A percentile compares a stretch with the other conserved stretches of the same genome.
Evolutionary conservation across 2,113 vertebrate genomes (phyloP).

Genomic region (Spheniscus mendiculus): DNA sequence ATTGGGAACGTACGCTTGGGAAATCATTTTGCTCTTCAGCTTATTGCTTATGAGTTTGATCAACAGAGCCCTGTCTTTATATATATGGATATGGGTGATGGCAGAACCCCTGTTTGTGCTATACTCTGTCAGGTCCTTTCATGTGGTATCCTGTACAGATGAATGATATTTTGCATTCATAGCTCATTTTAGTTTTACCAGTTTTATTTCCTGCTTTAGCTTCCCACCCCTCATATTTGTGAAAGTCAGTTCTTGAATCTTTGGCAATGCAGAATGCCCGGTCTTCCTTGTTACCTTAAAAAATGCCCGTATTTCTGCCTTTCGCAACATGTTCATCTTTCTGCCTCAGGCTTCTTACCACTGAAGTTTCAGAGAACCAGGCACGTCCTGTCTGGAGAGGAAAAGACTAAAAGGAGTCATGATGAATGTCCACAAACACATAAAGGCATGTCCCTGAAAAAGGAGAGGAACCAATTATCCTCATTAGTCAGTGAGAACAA

Average conservation of each 20-base stretch:
- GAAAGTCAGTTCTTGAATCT: background rate
- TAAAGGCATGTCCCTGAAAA: slow-evolving; percentile 50
- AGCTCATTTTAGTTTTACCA: background rate
- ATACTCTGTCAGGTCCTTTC: background rate
- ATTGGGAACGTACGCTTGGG: background rate
- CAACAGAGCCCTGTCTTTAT: background rate
- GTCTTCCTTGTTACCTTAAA: background rate
- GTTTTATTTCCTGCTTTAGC: background rate
- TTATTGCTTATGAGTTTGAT: background rate
- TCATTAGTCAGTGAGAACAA: slow-evolving; percentile 42
- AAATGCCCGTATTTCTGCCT: background rate
- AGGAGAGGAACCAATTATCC: slow-evolving; percentile 62
- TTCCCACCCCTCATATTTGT: background rate
- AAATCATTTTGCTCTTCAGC: background rate
- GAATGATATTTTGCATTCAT: background rate
- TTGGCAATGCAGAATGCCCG: background rate
- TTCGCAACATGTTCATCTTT: background rate
- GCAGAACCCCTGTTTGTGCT: background rate
- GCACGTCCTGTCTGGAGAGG: slow-evolving; percentile 52
- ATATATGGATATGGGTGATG: too few species aligned
- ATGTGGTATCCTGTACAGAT: too few species aligned
- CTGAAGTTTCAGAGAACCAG: slow-evolving; percentile 24
- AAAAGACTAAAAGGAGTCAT: slow-evolving; percentile 52
- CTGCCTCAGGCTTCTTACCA: slow-evolving; percentile 19
- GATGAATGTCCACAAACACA: slow-evolving; percentile 55